Evolutionary conservation across 23 tunicate genomes (phyloP).

Genomic region (Styela plicata): DNA sequence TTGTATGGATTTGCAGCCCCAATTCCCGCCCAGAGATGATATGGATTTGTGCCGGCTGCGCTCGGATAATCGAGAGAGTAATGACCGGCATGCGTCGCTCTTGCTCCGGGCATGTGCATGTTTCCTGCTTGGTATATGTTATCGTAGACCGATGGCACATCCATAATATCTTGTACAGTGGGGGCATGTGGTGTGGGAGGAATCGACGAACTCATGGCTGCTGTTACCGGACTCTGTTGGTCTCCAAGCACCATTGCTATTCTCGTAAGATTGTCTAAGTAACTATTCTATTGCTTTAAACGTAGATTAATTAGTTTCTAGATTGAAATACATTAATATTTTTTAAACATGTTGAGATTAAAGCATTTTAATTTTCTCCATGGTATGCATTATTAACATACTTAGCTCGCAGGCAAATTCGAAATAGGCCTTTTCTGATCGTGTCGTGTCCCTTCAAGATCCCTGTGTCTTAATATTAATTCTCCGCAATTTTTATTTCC

Average conservation of each 20-base stretch:
- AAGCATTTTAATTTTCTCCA: no score
- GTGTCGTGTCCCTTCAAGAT: no score
- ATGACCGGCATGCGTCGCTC: constrained; percentile 77
- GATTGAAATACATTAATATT: no score
- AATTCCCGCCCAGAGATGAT: constrained; percentile 26
- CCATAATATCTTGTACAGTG: constrained; percentile 79
- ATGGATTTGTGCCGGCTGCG: constrained; percentile 37
- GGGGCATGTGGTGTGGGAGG: constrained; percentile 72
- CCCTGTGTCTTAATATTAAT: no score
- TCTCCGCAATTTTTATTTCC: no score
- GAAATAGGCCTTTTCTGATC: no score
- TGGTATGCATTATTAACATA: no score
- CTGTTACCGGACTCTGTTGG: constrained; percentile 49
- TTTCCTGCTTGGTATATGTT: constrained; percentile 80
- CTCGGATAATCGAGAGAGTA: constrained; percentile 80
- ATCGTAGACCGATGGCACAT: constrained; percentile 80
- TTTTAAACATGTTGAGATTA: no score
- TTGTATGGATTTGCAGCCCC: constrained; percentile 64
- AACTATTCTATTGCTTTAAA: no score
- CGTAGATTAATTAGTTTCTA: no score
- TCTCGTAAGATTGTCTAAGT: no score
- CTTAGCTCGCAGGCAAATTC: no score
- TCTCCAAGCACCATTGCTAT: constrained; percentile 68
- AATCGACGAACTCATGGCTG: constrained; percentile 69
- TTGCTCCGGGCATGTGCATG: constrained; percentile 58